These are phyloP conservation scores for Hucho hucho DNA, from an alignment of 2,113 vertebrate genomes.

Conservation along the genomic window DNA sequence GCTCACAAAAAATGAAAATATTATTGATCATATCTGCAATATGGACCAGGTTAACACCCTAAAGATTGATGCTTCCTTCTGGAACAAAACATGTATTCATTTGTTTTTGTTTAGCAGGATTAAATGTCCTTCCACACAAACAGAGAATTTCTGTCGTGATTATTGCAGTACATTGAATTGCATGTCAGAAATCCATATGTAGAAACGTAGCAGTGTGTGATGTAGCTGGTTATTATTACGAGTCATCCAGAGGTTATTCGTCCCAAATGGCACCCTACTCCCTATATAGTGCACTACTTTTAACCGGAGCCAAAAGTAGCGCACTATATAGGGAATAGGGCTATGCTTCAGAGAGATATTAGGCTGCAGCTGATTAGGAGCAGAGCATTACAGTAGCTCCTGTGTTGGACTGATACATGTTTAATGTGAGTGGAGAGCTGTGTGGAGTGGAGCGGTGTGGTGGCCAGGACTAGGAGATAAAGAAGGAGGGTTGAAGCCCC, in stretches of 20 bases:
- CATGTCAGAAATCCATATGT: neutral
- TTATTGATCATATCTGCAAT: no score
- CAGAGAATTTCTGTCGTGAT: neutral
- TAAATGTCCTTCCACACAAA: no score
- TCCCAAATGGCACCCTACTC: no score
- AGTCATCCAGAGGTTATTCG: neutral
- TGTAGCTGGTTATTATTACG: neutral
- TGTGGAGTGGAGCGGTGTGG: neutral
- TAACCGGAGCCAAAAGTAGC: no score
- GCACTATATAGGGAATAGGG: neutral
- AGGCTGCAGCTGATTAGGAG: neutral
- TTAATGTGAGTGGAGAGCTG: slow-evolving; percentile 42
- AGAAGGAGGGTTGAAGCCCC: slow-evolving; percentile 13
- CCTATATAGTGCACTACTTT: no score
- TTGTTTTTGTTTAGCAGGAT: no score
- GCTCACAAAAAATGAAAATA: no score
- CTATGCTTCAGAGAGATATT: neutral
- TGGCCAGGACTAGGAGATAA: neutral
- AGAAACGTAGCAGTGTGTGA: neutral
- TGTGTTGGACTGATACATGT: slow-evolving; percentile 55
- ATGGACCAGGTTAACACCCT: no score
- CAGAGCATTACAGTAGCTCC: neutral
- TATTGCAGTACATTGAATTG: neutral
- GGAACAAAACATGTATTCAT: no score
- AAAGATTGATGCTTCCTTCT: no score